Evolutionary conservation across 2,797 vertebrate genomes (phyloP).

Genomic region (Smutsia temminckii): DNA sequence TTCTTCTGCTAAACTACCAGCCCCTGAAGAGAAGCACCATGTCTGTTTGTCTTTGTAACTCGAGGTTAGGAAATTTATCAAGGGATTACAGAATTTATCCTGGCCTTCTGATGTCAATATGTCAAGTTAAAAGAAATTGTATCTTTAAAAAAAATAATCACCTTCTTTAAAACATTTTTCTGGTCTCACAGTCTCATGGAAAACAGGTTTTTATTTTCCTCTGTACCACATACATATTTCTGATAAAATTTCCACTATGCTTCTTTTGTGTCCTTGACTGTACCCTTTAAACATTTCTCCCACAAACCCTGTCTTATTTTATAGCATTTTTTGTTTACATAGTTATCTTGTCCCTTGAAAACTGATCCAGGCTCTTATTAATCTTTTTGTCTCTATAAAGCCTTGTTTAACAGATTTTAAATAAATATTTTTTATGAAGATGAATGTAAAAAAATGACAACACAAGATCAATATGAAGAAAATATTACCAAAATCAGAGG

Average conservation of each 20-base stretch:
- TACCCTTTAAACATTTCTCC: neutral
- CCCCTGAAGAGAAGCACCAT: neutral
- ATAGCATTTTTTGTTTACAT: neutral
- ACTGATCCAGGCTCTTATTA: neutral
- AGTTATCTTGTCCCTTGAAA: neutral
- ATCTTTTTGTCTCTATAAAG: slow-evolving; percentile 1
- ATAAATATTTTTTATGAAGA: neutral
- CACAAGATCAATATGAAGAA: neutral
- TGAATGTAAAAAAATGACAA: neutral
- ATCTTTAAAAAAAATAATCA: neutral
- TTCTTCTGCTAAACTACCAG: neutral
- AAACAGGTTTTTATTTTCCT: neutral
- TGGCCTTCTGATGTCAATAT: neutral
- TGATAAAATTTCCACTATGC: neutral
- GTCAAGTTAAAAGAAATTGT: neutral
- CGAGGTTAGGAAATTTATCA: neutral
- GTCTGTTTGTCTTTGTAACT: neutral
- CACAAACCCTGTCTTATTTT: neutral
- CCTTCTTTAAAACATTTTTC: neutral
- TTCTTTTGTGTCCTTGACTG: neutral
- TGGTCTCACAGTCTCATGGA: neutral
- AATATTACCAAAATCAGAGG: neutral
- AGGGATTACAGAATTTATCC: neutral
- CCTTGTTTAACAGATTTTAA: neutral
- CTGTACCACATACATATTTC: neutral